Evolutionary conservation across 2,888 invertebrate species (phyloP).

Genomic region (Xanthia icteritia): DNA sequence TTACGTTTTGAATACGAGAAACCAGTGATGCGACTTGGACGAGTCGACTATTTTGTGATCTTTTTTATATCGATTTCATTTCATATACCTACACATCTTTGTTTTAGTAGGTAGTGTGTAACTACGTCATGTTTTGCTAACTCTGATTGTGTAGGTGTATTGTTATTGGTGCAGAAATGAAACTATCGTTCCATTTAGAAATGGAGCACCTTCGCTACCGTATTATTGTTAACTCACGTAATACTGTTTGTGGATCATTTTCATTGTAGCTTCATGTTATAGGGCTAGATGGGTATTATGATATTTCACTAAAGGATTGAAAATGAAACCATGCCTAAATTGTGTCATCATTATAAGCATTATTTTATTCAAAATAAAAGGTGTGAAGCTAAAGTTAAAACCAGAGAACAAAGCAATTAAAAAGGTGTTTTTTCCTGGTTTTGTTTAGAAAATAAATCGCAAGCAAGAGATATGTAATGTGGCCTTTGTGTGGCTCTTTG

Average conservation of each 20-base stretch:
- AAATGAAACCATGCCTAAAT: neutral
- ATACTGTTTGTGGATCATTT: neutral
- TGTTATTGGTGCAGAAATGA: neutral
- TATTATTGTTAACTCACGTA: neutral
- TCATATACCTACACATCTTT: neutral
- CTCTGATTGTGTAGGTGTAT: neutral
- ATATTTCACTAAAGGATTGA: neutral
- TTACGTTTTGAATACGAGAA: conserved; percentile 19
- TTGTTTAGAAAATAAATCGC: conserved; percentile 73
- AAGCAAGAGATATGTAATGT: conserved; percentile 69
- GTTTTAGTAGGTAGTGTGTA: neutral
- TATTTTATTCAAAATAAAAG: conserved; percentile 37
- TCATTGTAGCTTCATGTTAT: neutral
- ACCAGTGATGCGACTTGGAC: conserved; percentile 27
- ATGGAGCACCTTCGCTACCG: neutral
- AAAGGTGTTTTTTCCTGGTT: conserved; percentile 61
- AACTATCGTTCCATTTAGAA: conserved; percentile 8
- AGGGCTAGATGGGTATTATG: neutral
- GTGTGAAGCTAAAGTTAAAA: conserved; percentile 33
- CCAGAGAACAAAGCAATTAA: conserved; percentile 49
- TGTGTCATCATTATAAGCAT: neutral
- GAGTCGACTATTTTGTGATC: neutral
- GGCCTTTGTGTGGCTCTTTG: conserved; percentile 78
- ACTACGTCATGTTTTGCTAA: neutral
- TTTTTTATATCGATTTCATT: neutral